phyloP scores from a whole-genome alignment of 1,140 invertebrate genomes.

The Stratiolaelaps scimitus region DNA sequence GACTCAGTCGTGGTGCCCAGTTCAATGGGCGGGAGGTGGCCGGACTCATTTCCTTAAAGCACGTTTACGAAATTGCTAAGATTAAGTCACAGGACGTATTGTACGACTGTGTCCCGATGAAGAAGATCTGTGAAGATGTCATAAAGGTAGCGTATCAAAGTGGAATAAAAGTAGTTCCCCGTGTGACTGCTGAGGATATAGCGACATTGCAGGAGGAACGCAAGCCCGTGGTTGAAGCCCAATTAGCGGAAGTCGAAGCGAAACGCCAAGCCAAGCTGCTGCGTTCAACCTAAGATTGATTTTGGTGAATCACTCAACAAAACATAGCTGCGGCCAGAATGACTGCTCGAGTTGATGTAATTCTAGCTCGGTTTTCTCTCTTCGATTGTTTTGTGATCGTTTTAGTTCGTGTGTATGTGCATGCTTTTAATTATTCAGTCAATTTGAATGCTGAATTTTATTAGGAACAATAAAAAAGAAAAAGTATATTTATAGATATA shows the following conservation, averaged over 20 bases:
- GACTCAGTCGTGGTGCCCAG: slow-evolving; percentile 59
- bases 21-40: slow-evolving; percentile 45
- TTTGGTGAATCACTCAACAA: too few species aligned
- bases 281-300: neutral
- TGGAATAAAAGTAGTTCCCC: slow-evolving; percentile 71
- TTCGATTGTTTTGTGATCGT: too few species aligned
- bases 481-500: too few species aligned
- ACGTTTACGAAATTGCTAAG: slow-evolving; percentile 94
- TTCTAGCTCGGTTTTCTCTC: too few species aligned
- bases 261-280: slow-evolving; percentile 83
- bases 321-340: too few species aligned
- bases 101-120: slow-evolving; percentile 51
- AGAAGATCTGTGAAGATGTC: slow-evolving; percentile 66
- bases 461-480: too few species aligned
- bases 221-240: slow-evolving; percentile 55
- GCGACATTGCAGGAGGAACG: slow-evolving; percentile 66
- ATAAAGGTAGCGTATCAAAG: slow-evolving; percentile 59
- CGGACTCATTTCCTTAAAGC: slow-evolving; percentile 85
- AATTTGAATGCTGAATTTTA: too few species aligned
- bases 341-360: too few species aligned
- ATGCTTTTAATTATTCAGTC: too few species aligned
- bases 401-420: too few species aligned
- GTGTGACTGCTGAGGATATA: slow-evolving; percentile 69
- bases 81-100: slow-evolving; percentile 77
- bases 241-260: slow-evolving; percentile 65